These are phyloP conservation scores for Aurelia aurita DNA, from an alignment of 30 jellyfish, hydroid and myxozoan species.

Conservation along the genomic window DNA sequence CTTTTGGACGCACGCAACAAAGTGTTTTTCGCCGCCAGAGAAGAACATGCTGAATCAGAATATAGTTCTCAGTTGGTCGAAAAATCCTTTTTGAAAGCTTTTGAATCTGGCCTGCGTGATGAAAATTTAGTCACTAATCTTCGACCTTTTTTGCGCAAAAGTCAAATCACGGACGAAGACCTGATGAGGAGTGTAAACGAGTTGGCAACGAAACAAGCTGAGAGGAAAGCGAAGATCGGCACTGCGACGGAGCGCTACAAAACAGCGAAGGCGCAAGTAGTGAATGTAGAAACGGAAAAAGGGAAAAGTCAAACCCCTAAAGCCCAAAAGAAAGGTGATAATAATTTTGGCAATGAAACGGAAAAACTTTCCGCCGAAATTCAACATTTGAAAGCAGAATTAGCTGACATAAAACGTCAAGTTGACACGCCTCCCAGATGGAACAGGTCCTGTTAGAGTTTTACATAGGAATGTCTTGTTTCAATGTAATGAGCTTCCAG, in stretches of 20 bases:
- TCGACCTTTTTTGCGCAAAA: slow-evolving; percentile 5
- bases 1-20: slow-evolving; percentile 31
- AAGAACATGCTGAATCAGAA: slow-evolving; percentile 10
- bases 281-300: neutral
- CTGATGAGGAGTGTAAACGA: slow-evolving; percentile 12
- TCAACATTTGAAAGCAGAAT: too few species aligned
- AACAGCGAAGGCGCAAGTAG: slow-evolving; percentile 16
- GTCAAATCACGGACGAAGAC: slow-evolving; percentile 36
- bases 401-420: too few species aligned
- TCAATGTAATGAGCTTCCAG: too few species aligned
- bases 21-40: slow-evolving; percentile 24
- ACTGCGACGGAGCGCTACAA: slow-evolving; percentile 27
- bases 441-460: too few species aligned
- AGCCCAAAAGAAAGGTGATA: too few species aligned
- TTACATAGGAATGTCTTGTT: too few species aligned
- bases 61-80: slow-evolving; percentile 24
- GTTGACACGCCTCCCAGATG: too few species aligned
- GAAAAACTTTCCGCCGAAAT: slow-evolving; percentile 29
- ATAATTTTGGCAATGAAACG: neutral
- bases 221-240: slow-evolving; percentile 27
- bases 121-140: slow-evolving; percentile 31
- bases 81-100: slow-evolving; percentile 15
- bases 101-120: slow-evolving; percentile 23
- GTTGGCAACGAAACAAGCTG: slow-evolving; percentile 25
- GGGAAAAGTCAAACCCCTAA: slow-evolving; percentile 4